Conservation (phyloP, 2,113 vertebrate genomes). For the Aldabrachelys gigantea region DNA sequence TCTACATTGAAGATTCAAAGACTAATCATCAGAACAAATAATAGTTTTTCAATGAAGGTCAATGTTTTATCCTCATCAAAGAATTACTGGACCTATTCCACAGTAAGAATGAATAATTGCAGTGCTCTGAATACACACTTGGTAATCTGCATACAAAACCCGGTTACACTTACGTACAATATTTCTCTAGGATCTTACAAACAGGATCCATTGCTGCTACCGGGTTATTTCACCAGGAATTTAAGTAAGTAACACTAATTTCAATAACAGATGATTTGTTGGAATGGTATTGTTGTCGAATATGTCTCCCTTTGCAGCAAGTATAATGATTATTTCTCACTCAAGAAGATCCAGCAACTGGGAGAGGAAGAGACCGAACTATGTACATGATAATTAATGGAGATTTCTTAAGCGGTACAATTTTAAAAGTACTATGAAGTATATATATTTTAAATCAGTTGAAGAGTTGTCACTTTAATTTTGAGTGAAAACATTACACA, state of each 20-base stretch:
- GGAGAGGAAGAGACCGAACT: neutral
- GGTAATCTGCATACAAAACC: accelerated
- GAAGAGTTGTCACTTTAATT: neutral
- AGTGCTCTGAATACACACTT: neutral
- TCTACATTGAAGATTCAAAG: neutral
- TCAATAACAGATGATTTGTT: neutral
- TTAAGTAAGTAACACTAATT: neutral
- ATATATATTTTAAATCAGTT: neutral
- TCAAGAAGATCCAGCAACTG: neutral
- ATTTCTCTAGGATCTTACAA: neutral
- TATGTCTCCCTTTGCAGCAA: neutral
- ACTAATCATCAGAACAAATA: neutral
- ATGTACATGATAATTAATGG: neutral
- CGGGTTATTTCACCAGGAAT: neutral
- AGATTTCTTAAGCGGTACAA: accelerated
- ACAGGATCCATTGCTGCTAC: neutral
- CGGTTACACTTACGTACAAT: neutral
- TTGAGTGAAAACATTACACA: neutral
- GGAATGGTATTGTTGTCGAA: neutral
- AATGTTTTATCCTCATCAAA: neutral
- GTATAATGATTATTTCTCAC: neutral
- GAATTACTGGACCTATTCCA: neutral
- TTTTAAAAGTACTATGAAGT: neutral
- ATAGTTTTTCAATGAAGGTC: neutral
- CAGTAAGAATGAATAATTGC: neutral